A percentile compares a stretch with the other conserved stretches of the same genome.
Conservation (phyloP, 2,888 invertebrate genomes). For the Empis stercorea region DNA sequence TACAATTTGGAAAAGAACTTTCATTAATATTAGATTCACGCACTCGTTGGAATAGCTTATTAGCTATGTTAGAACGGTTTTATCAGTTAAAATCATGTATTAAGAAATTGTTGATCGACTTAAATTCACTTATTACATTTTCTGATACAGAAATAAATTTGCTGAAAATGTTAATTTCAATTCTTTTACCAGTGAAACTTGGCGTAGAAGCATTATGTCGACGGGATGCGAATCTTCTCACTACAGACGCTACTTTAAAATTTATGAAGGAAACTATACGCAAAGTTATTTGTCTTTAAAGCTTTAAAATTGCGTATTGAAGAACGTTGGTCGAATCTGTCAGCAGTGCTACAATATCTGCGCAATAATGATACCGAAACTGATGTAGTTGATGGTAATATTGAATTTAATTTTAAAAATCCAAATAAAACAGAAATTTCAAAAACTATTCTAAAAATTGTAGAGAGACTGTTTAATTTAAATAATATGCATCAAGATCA, state of each 20-base stretch:
- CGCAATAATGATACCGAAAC: not conserved
- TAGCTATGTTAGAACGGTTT: not conserved
- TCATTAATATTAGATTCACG: not conserved
- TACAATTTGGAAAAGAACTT: not conserved
- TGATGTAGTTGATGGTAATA: not conserved
- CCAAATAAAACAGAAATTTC: not conserved
- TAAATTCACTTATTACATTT: not conserved
- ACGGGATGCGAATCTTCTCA: not conserved
- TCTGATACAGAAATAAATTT: not conserved
- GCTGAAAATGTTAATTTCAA: not conserved
- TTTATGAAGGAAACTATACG: not conserved
- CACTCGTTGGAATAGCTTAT: not conserved
- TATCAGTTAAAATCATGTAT: not conserved
- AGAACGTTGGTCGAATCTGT: not conserved
- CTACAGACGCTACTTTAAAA: not conserved
- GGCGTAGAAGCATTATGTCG: not conserved
- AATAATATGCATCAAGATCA: no score
- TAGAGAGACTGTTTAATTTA: not conserved
- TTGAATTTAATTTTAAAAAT: not conserved
- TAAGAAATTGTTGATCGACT: not conserved
- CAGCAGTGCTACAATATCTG: not conserved
- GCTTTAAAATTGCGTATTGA: not conserved
- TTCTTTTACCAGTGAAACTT: not conserved
- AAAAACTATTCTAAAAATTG: not conserved
- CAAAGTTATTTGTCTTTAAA: not conserved